Conservation (phyloP, 23 tunicate genomes). For the Trididemnum clinides region DNA sequence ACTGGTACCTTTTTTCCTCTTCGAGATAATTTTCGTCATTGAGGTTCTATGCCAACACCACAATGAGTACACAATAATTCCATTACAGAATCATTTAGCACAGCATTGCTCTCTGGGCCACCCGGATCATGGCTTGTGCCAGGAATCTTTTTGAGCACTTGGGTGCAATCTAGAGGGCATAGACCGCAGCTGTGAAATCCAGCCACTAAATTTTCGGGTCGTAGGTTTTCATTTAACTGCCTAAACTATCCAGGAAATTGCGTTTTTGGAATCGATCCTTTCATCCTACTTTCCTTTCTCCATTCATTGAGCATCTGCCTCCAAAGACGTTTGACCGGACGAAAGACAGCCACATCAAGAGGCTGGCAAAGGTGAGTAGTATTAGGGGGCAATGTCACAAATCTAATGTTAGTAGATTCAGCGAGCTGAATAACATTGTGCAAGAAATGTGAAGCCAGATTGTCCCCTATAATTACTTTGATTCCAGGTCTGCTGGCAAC, state of each 20-base stretch:
- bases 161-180: neutral
- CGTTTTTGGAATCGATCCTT: neutral
- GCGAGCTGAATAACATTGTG: too few species aligned
- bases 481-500: too few species aligned
- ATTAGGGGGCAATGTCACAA: too few species aligned
- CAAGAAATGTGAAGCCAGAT: too few species aligned
- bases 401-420: too few species aligned
- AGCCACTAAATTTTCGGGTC: conserved; percentile 8
- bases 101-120: neutral
- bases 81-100: conserved; percentile 7
- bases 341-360: too few species aligned
- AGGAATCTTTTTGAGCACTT: conserved; percentile 16
- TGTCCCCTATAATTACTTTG: too few species aligned
- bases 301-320: too few species aligned
- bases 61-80: conserved; percentile 7
- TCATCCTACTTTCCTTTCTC: too few species aligned
- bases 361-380: too few species aligned
- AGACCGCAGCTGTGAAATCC: conserved; percentile 7
- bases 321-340: too few species aligned
- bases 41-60: neutral
- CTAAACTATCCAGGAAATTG: neutral
- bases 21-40: neutral
- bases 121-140: neutral
- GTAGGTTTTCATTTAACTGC: neutral
- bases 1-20: neutral